Conservation (phyloP, 2,113 vertebrate genomes). For the Tachysurus fulvidraco region DNA sequence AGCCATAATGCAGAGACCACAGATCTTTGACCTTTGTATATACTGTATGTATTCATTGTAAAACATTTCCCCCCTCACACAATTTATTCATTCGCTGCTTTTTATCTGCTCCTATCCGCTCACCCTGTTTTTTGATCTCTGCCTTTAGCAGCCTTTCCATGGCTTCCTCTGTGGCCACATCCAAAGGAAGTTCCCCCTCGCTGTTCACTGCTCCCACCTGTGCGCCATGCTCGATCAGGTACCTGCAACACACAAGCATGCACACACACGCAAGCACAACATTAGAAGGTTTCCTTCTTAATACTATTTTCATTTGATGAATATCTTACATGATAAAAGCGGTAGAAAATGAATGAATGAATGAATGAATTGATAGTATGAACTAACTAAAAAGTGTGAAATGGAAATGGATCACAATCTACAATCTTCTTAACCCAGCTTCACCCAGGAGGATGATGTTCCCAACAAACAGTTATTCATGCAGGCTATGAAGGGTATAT, state of each 20-base stretch:
- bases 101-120: constrained; percentile 14
- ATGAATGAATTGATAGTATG: too few relatives aligned
- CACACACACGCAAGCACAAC: not conserved
- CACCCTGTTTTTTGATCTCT: constrained; percentile 81
- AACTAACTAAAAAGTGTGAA: not conserved
- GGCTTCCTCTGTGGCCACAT: constrained; percentile 77
- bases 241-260: constrained; percentile 61
- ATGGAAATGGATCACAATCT: not conserved
- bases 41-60: not conserved
- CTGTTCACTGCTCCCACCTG: constrained; percentile 78
- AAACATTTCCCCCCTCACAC: not conserved
- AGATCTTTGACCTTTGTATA: not conserved
- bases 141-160: constrained; percentile 78
- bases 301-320: too few relatives aligned
- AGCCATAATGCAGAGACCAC: not conserved
- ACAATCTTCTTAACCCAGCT: not conserved
- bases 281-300: not conserved
- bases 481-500: not conserved
- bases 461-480: not conserved
- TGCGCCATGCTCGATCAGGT: constrained; percentile 76
- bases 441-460: not conserved
- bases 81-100: not conserved
- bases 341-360: too few relatives aligned
- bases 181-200: constrained; percentile 80
- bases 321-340: too few relatives aligned